These are phyloP conservation scores for Oncopodura yosiiana DNA, from an alignment of 1,140 invertebrate species.

Conservation along the genomic window DNA sequence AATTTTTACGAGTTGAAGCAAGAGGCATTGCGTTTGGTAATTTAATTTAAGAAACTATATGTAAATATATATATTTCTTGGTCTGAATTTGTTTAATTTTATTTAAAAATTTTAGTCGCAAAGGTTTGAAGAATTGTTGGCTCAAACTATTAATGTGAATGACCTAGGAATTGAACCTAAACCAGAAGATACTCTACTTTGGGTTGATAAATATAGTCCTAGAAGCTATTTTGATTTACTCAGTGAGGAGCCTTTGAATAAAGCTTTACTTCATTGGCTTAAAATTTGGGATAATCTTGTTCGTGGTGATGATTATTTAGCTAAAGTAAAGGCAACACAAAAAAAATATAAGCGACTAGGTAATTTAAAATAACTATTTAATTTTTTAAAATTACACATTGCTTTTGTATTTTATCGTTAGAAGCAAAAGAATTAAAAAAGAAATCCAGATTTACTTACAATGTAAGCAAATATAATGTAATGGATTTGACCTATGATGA, in stretches of 20 bases:
- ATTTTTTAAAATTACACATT: constrained; percentile 35
- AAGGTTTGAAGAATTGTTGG: neutral
- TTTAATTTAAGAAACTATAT: constrained; percentile 11
- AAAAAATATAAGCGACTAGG: constrained; percentile 8
- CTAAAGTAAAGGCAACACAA: constrained; percentile 9
- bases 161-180: constrained; percentile 37
- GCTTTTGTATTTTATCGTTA: neutral
- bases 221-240: constrained; percentile 72
- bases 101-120: constrained; percentile 10
- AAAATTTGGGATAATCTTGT: constrained; percentile 90
- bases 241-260: constrained; percentile 80
- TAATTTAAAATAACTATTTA: constrained; percentile 40
- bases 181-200: too few species aligned
- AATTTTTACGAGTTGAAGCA: neutral
- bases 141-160: neutral
- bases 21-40: constrained; percentile 10
- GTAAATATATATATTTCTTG: too few species aligned
- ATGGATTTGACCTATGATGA: constrained; percentile 57
- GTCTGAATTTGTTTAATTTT: constrained; percentile 1
- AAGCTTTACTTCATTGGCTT: constrained; percentile 75
- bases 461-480: constrained; percentile 34
- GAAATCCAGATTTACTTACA: too few species aligned
- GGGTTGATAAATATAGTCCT: constrained; percentile 87
- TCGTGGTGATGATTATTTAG: constrained; percentile 43
- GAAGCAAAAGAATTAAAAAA: too few species aligned